Evolutionary conservation across 2,797 vertebrate genomes (phyloP).

Genomic region (Fringilla coelebs): DNA sequence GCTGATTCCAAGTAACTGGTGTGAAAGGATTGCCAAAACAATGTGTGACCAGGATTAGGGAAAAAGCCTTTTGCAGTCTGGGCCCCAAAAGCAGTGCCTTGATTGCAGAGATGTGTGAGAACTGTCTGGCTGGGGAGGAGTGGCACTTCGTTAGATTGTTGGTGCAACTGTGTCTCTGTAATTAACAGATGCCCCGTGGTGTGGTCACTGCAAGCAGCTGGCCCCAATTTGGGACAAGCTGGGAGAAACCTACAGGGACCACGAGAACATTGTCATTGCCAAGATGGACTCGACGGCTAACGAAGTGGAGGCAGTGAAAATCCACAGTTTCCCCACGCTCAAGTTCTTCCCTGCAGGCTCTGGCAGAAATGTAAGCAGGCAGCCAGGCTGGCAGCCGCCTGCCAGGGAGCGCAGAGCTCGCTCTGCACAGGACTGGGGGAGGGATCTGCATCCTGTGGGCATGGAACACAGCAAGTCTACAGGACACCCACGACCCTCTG

Average conservation of each 20-base stretch:
- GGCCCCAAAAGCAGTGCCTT: neutral
- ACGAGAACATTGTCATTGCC: slow-evolving; percentile 82
- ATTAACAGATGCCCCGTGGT: slow-evolving; percentile 93
- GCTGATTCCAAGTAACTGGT: neutral
- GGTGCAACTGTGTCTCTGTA: neutral
- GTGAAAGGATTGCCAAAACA: neutral
- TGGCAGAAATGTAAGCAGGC: slow-evolving; percentile 80
- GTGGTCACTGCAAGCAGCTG: slow-evolving; percentile 98
- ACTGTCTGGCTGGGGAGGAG: neutral
- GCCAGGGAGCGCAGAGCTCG: neutral
- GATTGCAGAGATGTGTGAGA: neutral
- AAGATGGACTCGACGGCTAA: slow-evolving; percentile 99
- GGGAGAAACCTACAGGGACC: slow-evolving; percentile 89
- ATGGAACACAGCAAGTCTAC: neutral
- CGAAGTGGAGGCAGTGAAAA: slow-evolving; percentile 92
- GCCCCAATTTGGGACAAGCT: slow-evolving; percentile 97
- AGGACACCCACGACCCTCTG: neutral
- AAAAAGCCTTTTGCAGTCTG: neutral
- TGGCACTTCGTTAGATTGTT: neutral
- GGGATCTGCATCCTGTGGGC: neutral
- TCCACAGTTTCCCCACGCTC: slow-evolving; percentile 97
- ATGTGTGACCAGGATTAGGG: neutral
- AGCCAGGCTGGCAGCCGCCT: neutral
- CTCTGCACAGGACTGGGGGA: neutral
- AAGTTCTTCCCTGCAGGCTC: slow-evolving; percentile 93